Evolutionary conservation across 2,888 invertebrate species (phyloP).

Genomic region (Phaedon cochleariae): DNA sequence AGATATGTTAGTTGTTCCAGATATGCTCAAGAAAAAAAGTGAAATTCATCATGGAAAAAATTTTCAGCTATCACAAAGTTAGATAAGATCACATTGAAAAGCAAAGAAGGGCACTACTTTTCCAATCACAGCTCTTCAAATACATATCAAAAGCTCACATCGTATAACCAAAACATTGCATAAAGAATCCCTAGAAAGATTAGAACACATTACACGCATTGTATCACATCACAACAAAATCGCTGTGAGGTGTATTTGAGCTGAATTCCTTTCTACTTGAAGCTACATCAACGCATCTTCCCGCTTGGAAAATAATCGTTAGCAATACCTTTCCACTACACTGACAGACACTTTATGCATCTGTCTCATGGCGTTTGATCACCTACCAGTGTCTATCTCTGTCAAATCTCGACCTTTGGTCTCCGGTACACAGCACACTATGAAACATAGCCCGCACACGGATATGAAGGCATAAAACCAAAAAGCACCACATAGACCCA

Average conservation of each 20-base stretch:
- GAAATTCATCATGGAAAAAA: neutral
- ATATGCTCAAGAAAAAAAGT: neutral
- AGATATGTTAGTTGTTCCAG: neutral
- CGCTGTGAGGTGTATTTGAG: neutral
- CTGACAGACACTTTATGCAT: slow-evolving; percentile 50
- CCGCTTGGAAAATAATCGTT: slow-evolving; percentile 18
- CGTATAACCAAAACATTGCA: slow-evolving; percentile 13
- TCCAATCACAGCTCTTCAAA: slow-evolving; percentile 23
- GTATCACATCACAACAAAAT: neutral
- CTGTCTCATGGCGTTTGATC: slow-evolving; percentile 50
- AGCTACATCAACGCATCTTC: neutral
- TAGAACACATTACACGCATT: neutral
- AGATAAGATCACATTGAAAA: slow-evolving; percentile 27
- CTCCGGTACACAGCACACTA: slow-evolving; percentile 87
- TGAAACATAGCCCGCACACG: slow-evolving; percentile 82
- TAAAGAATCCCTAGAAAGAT: neutral
- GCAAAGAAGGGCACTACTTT: slow-evolving; percentile 32
- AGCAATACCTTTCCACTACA: slow-evolving; percentile 56
- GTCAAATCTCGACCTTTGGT: slow-evolving; percentile 90
- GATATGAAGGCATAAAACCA: slow-evolving; percentile 89
- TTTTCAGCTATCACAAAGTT: slow-evolving; percentile 29
- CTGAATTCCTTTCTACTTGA: neutral
- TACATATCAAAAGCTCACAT: neutral
- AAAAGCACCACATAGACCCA: slow-evolving; percentile 85
- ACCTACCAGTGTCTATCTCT: slow-evolving; percentile 77